Evolutionary conservation across 2,113 vertebrate genomes (phyloP), one percentile per base, ranked within the genome.

Genomic region (Ardeotis arabs): DNA sequence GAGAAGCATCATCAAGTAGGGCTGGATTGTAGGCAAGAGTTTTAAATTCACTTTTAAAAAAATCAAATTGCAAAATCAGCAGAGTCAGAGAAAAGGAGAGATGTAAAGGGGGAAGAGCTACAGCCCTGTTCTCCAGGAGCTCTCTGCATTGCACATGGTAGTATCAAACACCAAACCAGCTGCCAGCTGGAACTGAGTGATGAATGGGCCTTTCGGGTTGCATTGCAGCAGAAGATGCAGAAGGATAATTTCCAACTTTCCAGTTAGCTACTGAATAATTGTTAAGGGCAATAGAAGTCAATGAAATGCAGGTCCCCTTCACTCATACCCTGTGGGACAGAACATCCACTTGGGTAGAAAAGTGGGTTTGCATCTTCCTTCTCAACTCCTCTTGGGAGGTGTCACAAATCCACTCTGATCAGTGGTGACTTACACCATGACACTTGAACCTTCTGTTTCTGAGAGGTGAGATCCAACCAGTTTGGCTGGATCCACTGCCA

Each of bases 171-270:
- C 96, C 97, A 97, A 97, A 93, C 88, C 97, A 98, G 96, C 95
- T 93, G 92, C 97, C 96, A 97, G 95, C 97, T 95, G 91, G 97
- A 98, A 98, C 96, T 97, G 98, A 96, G 96, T 98, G 98, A 98
- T 98, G 98, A 98, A 98, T 97, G 98, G 97, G 95, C 93, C 95
- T 97, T 98, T 96, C 93, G 74, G 78, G 80, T 95, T 79, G 79
- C 73, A 91, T 33, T 62, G 55, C 84, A 92, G 60, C 83, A 90
- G 55, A 82, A 85, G 78, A 82, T 33, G 45, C 29, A 85, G 64
- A 52, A 87, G 60, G 70, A 72, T 74, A 47, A 52, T 77, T 85
- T 77, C 52, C 75, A 82, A 8, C 53, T 63, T 88, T 76, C 39
- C 55, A 77, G 37, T 74, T 76, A 83, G 60, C 44, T 84, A 7